These are phyloP conservation scores for Xanthia icteritia DNA, from an alignment of 2,888 invertebrate genomes.

Conservation along the genomic window DNA sequence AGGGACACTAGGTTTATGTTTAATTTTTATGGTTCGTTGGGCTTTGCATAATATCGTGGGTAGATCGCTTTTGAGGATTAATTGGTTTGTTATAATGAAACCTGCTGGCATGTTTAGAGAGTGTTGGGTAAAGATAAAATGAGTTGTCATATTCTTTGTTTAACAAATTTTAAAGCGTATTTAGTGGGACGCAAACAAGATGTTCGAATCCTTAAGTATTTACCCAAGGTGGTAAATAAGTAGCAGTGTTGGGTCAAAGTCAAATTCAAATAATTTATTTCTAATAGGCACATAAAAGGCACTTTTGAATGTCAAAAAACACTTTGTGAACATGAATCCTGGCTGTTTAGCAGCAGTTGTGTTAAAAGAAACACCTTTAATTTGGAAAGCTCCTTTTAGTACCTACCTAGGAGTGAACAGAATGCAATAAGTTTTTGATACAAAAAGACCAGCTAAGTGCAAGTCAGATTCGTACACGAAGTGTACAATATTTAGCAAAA, in stretches of 20 bases:
- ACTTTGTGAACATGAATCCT: background rate
- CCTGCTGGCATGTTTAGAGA: background rate
- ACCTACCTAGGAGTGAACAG: background rate
- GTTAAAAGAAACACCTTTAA: background rate
- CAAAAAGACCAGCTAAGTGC: background rate
- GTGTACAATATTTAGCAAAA: too few species aligned
- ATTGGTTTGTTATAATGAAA: conserved; percentile 15
- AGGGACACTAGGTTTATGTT: conserved; percentile 37
- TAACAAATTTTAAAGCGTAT: background rate
- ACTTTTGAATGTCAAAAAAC: too few species aligned
- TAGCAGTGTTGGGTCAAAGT: background rate
- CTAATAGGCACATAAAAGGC: too few species aligned
- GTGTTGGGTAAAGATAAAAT: background rate
- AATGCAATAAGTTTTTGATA: background rate
- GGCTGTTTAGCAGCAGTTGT: background rate
- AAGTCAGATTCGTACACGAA: too few species aligned
- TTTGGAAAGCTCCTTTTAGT: background rate
- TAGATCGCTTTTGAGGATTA: conserved; percentile 22
- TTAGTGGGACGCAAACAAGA: background rate
- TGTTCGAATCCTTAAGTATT: too few species aligned
- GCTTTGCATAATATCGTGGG: conserved; percentile 26
- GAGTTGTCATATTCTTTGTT: background rate
- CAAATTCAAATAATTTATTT: too few species aligned
- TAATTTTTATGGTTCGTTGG: conserved; percentile 46
- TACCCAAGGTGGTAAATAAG: background rate